Percentiles rank a stretch among this genome's conserved stretches.
These are phyloP conservation scores for Margarornis squamiger DNA, from an alignment of 2,797 vertebrate genomes.

Conservation along the genomic window DNA sequence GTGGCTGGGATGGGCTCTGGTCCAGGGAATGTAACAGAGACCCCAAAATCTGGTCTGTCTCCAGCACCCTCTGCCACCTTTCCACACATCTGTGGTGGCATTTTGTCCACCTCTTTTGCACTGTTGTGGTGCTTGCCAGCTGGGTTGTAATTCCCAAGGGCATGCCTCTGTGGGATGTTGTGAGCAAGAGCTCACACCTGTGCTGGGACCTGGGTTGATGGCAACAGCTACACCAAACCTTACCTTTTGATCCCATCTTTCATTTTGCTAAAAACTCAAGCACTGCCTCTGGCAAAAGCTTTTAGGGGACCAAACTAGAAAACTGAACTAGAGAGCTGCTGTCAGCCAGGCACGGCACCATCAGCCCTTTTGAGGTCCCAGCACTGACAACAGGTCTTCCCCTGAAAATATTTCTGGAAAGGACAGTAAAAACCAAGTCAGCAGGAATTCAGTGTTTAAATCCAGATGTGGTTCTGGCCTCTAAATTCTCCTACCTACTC, in stretches of 20 bases:
- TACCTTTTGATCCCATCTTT: neutral
- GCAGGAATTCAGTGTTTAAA: neutral
- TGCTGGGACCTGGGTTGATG: neutral
- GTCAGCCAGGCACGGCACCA: neutral
- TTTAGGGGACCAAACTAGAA: neutral
- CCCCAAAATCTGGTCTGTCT: neutral
- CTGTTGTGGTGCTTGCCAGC: accelerated
- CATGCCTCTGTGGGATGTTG: neutral
- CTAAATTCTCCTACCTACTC: neutral
- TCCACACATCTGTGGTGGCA: neutral
- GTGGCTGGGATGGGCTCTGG: accelerated
- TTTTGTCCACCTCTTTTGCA: neutral
- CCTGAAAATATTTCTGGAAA: neutral
- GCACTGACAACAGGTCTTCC: neutral
- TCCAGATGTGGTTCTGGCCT: neutral
- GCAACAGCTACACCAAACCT: neutral
- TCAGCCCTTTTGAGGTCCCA: neutral
- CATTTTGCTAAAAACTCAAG: neutral
- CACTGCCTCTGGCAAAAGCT: neutral
- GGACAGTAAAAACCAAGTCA: neutral
- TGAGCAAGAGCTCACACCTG: neutral
- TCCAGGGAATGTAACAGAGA: neutral
- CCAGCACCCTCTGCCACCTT: neutral
- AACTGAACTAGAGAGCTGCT: neutral
- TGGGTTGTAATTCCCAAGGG: neutral